Conservation (phyloP, 2,888 invertebrate species). For the Andrena bucephala region DNA sequence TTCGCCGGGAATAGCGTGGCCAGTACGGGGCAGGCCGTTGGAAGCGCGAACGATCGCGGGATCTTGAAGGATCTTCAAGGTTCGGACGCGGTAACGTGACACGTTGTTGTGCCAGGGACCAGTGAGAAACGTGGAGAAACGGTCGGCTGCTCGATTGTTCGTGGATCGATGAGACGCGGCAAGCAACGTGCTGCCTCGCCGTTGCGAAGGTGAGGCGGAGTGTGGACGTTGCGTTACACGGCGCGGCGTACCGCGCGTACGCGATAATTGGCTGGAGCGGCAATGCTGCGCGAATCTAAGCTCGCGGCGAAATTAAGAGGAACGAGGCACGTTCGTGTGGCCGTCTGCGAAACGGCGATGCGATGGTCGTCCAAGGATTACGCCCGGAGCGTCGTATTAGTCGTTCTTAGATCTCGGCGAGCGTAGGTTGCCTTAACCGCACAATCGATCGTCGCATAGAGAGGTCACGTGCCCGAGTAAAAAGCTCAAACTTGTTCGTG, state of each 20-base stretch:
- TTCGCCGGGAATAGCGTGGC: slow-evolving; percentile 20
- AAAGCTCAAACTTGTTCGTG: background rate
- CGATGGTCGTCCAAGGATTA: slow-evolving; percentile 46
- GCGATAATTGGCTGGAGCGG: background rate
- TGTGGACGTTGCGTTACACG: background rate
- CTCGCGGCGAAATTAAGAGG: slow-evolving; percentile 27
- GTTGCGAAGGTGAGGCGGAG: background rate
- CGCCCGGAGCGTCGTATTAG: slow-evolving; percentile 41
- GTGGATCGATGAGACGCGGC: background rate
- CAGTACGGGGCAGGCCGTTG: slow-evolving; percentile 24
- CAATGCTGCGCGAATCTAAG: background rate
- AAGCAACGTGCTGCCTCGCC: background rate
- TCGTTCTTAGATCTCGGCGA: slow-evolving; percentile 36
- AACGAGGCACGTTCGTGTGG: slow-evolving; percentile 9
- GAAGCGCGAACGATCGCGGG: slow-evolving; percentile 40
- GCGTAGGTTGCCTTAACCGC: slow-evolving; percentile 28
- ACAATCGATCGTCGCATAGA: slow-evolving; percentile 19
- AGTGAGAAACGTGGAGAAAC: background rate
- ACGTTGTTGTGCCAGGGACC: slow-evolving; percentile 7
- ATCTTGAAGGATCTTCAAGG: slow-evolving; percentile 60
- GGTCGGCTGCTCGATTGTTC: slow-evolving; percentile 1
- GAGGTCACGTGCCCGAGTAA: slow-evolving; percentile 8
- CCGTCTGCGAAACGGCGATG: slow-evolving; percentile 25
- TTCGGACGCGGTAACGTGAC: slow-evolving; percentile 39
- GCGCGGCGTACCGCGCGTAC: too few relatives aligned